Conservation (phyloP, 2,797 vertebrate species). For the Sebastes paucispinis region DNA sequence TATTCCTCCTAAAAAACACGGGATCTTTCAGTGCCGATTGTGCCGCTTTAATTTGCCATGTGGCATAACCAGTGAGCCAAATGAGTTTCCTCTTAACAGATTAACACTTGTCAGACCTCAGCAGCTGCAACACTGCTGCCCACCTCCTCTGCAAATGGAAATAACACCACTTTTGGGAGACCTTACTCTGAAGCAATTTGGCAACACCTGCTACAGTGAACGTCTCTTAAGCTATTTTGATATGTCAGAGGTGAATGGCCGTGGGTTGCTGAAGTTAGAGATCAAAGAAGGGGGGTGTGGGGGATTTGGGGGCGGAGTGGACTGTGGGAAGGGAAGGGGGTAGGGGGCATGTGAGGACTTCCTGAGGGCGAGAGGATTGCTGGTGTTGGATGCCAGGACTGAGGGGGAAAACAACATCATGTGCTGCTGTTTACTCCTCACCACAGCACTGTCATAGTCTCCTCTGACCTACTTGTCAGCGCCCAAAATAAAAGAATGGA, state of each 20-base stretch:
- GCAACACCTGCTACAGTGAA: slow-evolving; percentile 54
- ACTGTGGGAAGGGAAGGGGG: slow-evolving; percentile 50
- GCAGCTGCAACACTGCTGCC: slow-evolving; percentile 66
- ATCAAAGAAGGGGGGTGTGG: slow-evolving; percentile 53
- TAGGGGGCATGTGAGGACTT: slow-evolving; percentile 67
- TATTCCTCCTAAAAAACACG: slow-evolving; percentile 15
- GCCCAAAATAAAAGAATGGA: slow-evolving; percentile 85
- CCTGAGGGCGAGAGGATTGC: slow-evolving; percentile 67
- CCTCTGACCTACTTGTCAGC: slow-evolving; percentile 87
- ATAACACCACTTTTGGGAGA: slow-evolving; percentile 59
- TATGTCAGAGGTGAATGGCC: slow-evolving; percentile 82
- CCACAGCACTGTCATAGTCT: slow-evolving; percentile 80
- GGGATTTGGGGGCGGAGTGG: slow-evolving; percentile 8
- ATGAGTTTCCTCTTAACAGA: slow-evolving; percentile 72
- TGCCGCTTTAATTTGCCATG: slow-evolving; percentile 63
- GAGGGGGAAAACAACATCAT: slow-evolving; percentile 82
- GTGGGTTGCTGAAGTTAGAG: slow-evolving; percentile 64
- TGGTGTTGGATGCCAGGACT: slow-evolving; percentile 79
- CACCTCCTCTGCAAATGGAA: slow-evolving; percentile 58
- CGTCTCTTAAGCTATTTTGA: slow-evolving; percentile 67
- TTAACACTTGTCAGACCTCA: slow-evolving; percentile 73
- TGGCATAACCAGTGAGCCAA: slow-evolving; percentile 67
- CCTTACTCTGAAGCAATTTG: slow-evolving; percentile 50
- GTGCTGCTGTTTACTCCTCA: slow-evolving; percentile 86
- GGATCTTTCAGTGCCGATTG: neutral